Conservation (phyloP, 2,888 invertebrate genomes). For the Linyphia triangularis region DNA sequence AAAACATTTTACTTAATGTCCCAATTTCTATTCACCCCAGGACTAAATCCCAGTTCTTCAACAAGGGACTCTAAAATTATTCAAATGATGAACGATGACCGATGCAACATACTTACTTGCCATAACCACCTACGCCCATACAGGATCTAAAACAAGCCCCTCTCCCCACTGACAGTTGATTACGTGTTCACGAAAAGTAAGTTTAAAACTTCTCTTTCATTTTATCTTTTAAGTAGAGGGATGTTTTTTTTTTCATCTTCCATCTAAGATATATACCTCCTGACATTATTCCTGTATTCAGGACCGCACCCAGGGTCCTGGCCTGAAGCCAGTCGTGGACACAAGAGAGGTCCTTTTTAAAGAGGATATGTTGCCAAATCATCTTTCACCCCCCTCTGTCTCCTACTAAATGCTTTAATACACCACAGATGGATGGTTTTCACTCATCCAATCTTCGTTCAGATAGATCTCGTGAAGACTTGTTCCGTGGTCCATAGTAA, state of each 20-base stretch:
- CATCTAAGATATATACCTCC: slow-evolving; percentile 20
- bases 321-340: slow-evolving; percentile 32
- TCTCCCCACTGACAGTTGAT: slow-evolving; percentile 36
- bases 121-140: not conserved
- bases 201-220: slow-evolving; percentile 26
- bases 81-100: slow-evolving; percentile 30
- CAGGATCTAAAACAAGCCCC: slow-evolving; percentile 37
- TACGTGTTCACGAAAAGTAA: slow-evolving; percentile 44
- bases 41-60: not conserved
- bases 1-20: too few species aligned
- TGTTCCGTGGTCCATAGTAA: too few species aligned
- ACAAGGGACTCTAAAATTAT: slow-evolving; percentile 16
- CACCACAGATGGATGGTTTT: too few species aligned
- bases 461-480: too few species aligned
- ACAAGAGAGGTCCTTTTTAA: not conserved
- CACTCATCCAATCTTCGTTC: too few species aligned
- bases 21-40: not conserved
- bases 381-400: not conserved
- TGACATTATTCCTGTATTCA: slow-evolving; percentile 26
- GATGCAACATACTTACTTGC: slow-evolving; percentile 17
- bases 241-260: slow-evolving; percentile 23
- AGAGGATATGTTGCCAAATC: slow-evolving; percentile 19
- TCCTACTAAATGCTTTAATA: too few species aligned
- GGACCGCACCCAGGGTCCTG: slow-evolving; percentile 32
- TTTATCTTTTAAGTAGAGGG: slow-evolving; percentile 17